Percentiles rank a stretch among this genome's conserved stretches.
Evolutionary conservation across 2,797 vertebrate genomes (phyloP).

Genomic region (Luscinia luscinia): DNA sequence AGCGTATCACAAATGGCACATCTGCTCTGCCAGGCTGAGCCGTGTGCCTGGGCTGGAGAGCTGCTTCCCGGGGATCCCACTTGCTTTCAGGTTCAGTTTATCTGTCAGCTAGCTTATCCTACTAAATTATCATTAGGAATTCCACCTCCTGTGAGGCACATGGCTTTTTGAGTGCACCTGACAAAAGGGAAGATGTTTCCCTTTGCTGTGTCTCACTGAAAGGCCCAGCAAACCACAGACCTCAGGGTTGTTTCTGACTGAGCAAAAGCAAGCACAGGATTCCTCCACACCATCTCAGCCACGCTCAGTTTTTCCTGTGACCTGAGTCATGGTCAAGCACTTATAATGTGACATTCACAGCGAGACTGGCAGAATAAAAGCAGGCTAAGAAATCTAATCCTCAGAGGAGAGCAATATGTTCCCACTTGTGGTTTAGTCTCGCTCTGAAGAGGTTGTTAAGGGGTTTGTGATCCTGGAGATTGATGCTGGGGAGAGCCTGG

Average conservation of each 20-base stretch:
- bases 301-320: neutral
- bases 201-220: neutral
- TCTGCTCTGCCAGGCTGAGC: conserved; percentile 40
- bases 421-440: conserved; percentile 36
- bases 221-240: neutral
- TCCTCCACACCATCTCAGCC: neutral
- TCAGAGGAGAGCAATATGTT: conserved; percentile 16
- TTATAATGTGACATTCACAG: neutral
- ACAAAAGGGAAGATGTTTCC: neutral
- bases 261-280: neutral
- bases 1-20: conserved; percentile 39
- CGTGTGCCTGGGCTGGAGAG: neutral
- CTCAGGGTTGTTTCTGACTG: neutral
- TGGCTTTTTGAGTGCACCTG: neutral
- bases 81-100: neutral
- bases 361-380: conserved; percentile 1
- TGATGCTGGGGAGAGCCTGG: neutral
- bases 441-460: conserved; percentile 15
- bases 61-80: neutral
- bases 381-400: conserved; percentile 8
- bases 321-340: neutral
- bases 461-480: neutral
- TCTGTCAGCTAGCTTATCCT: neutral
- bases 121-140: neutral
- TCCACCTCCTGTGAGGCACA: neutral